Evolutionary conservation across 35 echinoderm and acorn worm species (phyloP).

Genomic region (Patiria miniata): DNA sequence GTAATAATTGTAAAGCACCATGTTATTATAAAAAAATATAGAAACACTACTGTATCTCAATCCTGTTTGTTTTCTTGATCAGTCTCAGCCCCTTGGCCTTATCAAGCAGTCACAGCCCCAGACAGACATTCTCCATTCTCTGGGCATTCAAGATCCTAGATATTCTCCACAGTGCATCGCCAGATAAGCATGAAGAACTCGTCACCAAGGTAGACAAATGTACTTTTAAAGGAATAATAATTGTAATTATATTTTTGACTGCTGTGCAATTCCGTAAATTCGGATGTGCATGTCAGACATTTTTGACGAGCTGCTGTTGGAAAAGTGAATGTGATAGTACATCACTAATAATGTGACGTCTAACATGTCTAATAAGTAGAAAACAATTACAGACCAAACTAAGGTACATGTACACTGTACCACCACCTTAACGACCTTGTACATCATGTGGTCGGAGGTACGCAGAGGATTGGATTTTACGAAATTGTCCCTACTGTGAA

Average conservation of each 20-base stretch:
- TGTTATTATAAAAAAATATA: no score
- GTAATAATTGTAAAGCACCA: no score
- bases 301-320: no score
- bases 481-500: no score
- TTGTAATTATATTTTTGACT: not conserved
- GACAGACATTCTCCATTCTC: constrained; percentile 42
- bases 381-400: no score
- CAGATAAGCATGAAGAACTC: constrained; percentile 41
- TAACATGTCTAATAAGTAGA: no score
- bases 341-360: not conserved
- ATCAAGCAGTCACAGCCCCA: constrained; percentile 29
- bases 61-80: not conserved
- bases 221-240: not conserved
- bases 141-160: constrained; percentile 63
- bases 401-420: no score
- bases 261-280: not conserved
- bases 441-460: no score
- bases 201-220: constrained; percentile 44
- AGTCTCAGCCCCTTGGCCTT: not conserved
- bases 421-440: no score
- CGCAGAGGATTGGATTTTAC: no score
- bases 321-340: not conserved
- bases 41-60: not conserved
- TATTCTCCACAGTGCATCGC: constrained; percentile 33
- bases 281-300: no score